Evolutionary conservation across 2,113 vertebrate species (phyloP), one percentile per base, ranked within the genome.

Genomic region (Bubo blakistoni): DNA sequence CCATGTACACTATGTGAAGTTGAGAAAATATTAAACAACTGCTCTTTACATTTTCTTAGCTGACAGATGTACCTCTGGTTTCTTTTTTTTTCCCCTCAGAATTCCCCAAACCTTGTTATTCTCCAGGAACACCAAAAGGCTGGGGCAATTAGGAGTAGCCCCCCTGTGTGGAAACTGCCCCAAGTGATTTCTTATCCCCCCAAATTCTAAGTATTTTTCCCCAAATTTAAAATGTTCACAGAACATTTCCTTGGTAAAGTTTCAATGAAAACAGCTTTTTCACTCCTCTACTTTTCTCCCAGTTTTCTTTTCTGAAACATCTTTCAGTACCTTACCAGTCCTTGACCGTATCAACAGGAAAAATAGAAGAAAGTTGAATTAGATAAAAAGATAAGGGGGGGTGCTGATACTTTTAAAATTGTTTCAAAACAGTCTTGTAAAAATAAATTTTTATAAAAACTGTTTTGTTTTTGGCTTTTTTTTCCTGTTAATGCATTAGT

Each of bases 1-100:
- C 69, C 69, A 71, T 0, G 0, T 15, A 40, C 5, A 66, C 9
- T 19, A 47, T 3, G 13, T 19, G 26, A 55, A 69, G 22, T 3
- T 54, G 59, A 93, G 32, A 83, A 82, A 54, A 47, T 1, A 59
- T 29, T 55, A 85, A 81, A n/a, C 13, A 91, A 55, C 32, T 65
- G 52, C 51, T 61, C 27, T 40, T 44, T 63, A 22, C 24, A 34
- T 42, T n/a, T 9, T 77, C 78, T 42, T 20, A 51, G 54, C 13
- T n/a, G 42, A 77, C 25, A 73, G 34, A 54, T 26, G 32, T 30
- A 82, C 19, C 34, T 6, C 0, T 2, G 3, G 29, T 19, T 89
- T 57, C 16, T 49, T 63, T 52, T 20, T 57, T 20, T 44, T 4
- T 25, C 7, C n/a, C 13, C 32, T n/a, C 47, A 76, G 34, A 79